phyloP scores from a whole-genome alignment of 2,113 vertebrate genomes.

The Pangasianodon hypophthalmus region DNA sequence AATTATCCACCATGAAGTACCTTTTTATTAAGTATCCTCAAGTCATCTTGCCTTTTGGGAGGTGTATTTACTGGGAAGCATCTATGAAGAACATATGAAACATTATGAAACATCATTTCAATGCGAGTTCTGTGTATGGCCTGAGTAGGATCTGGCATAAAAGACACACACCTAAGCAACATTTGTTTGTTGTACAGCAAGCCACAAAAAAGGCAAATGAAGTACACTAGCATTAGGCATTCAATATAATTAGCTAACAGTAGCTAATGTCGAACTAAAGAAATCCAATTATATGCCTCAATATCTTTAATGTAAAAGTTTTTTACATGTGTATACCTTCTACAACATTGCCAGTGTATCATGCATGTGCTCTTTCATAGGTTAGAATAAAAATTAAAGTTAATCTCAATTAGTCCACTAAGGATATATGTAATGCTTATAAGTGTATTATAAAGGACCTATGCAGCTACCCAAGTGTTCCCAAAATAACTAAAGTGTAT shows the following conservation, averaged over 20 bases:
- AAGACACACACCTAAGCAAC: background rate
- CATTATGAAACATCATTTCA: background rate
- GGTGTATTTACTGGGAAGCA: background rate
- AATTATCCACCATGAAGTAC: background rate
- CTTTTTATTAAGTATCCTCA: background rate
- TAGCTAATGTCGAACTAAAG: background rate
- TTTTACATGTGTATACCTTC: too few species aligned
- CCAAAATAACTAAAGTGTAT: background rate
- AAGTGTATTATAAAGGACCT: background rate
- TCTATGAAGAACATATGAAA: background rate
- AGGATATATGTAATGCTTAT: background rate
- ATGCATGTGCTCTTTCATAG: background rate
- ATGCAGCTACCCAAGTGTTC: background rate
- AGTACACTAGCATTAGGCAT: background rate
- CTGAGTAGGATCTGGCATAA: background rate
- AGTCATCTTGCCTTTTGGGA: background rate
- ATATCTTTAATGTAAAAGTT: background rate
- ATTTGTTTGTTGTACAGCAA: background rate
- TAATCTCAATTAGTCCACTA: background rate
- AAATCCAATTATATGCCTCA: background rate
- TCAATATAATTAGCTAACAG: background rate
- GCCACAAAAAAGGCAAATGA: background rate
- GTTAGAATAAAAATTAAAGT: background rate
- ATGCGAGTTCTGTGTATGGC: background rate
- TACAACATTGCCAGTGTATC: background rate